Conservation (phyloP, 2,888 invertebrate genomes). For the Galerucella calmariensis region DNA sequence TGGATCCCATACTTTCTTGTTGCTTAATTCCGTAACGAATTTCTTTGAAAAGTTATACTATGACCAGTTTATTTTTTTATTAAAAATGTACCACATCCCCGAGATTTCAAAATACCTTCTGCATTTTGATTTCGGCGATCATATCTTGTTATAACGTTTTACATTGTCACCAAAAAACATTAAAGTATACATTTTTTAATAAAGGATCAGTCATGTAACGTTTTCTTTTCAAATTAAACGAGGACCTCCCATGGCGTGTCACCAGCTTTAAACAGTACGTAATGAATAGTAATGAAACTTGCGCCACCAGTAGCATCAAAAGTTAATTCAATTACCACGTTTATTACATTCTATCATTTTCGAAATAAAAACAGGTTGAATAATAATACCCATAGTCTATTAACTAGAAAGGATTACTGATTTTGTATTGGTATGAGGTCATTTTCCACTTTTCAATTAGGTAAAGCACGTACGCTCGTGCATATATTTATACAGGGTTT, state of each 20-base stretch:
- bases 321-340: constrained; percentile 13
- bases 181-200: constrained; percentile 6
- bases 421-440: background rate
- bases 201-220: constrained; percentile 7
- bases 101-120: background rate
- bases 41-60: no score
- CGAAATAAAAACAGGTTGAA: background rate
- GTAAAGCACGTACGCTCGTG: background rate
- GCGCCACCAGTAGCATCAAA: constrained; percentile 2
- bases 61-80: background rate
- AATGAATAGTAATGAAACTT: constrained; percentile 14
- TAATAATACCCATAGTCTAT: background rate
- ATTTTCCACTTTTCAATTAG: background rate
- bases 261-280: constrained; percentile 5
- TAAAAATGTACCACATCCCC: background rate
- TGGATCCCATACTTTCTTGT: no score
- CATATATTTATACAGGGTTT: background rate
- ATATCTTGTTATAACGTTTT: background rate
- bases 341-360: constrained; percentile 7
- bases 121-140: background rate
- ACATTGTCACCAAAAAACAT: constrained; percentile 6
- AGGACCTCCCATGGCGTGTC: constrained; percentile 13
- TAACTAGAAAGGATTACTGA: background rate
- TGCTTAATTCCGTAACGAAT: no score
- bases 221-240: constrained; percentile 9